These are phyloP conservation scores for Misgurnus anguillicaudatus DNA, from an alignment of 2,113 vertebrate species.

Conservation along the genomic window DNA sequence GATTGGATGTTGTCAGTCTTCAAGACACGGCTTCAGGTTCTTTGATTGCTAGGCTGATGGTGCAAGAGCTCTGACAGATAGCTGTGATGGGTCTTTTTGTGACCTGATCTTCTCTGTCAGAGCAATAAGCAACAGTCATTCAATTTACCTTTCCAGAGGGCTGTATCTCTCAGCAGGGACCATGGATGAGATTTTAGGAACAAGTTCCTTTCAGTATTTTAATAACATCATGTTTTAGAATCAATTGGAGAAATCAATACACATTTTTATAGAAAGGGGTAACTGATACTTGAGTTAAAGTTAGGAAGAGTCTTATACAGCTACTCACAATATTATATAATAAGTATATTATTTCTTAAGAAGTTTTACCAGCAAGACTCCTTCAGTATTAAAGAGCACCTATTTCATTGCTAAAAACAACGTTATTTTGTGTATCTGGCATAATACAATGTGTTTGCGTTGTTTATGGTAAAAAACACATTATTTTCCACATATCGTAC, in stretches of 20 bases:
- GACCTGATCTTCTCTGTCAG: slow-evolving; percentile 50
- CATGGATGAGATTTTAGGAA: slow-evolving; percentile 1
- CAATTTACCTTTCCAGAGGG: slow-evolving; percentile 26
- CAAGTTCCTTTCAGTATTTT: neutral
- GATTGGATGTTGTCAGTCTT: slow-evolving; percentile 65
- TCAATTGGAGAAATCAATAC: neutral
- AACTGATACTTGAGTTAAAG: neutral
- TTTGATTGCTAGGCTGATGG: slow-evolving; percentile 60
- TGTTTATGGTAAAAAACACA: too few species aligned
- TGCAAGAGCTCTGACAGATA: slow-evolving; percentile 52
- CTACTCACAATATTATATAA: neutral
- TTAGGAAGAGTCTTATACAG: neutral
- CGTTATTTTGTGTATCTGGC: too few species aligned
- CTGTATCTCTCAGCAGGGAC: neutral
- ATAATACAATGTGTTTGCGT: too few species aligned
- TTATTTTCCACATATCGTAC: too few species aligned
- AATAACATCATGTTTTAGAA: neutral
- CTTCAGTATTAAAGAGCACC: too few species aligned
- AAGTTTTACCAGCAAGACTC: too few species aligned
- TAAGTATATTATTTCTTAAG: neutral
- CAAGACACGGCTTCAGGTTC: slow-evolving; percentile 60
- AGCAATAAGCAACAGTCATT: slow-evolving; percentile 31
- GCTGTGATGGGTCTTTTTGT: slow-evolving; percentile 61
- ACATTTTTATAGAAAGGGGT: neutral
- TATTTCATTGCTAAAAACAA: too few species aligned